Base-by-base conservation (phyloP, 2,888 invertebrate genomes). In the Campoletis raptor region DNA sequence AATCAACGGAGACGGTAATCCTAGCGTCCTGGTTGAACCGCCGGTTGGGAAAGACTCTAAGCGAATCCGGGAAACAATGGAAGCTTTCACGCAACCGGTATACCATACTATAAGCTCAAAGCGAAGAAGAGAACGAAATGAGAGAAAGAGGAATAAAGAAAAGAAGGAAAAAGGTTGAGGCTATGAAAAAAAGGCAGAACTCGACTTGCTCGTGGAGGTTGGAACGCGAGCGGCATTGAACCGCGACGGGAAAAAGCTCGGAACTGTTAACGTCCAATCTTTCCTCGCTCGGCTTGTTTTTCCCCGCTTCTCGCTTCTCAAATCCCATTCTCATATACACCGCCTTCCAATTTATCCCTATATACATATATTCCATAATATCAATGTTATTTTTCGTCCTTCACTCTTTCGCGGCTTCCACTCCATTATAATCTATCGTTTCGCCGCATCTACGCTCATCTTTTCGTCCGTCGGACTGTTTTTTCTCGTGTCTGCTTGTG, bases 321-420 rank as follows among this genome's bases (percentile, higher is more conserved):
- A 85, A 81, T 86, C 81, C 88, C 81, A 89, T 76, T 88, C 90
- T 91, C 91, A 88, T 90, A 82, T 15, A 85, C 83, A 90, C 90
- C 87, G 87, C 87, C 87, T 83, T 88, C 24, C 61, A 45, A 61
- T 78, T 66, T 77, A 85, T 67, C 6, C 42, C 48, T 45, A 64
- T 73, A 72, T 45, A 37, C 37, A 66, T 52, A 52, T 37, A 76
- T 70, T 67, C 21, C 42, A 72, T 85, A 86, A 91, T 92, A 92
- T 91, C 90, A 91, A 91, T 90, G 92, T 91, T 93, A 93, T 93
- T 93, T 93, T 93, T 93, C 92, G 91, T 91, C 88, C 87, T 86
- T 72, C 81, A 72, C 87, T 73, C 76, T 74, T 82, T 88, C 88
- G 70, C 85, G 70, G 54, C 48, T 70, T 83, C 81, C 85, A 85